phyloP scores from a whole-genome alignment of 2,888 invertebrate genomes.

The Eretmocerus hayati region DNA sequence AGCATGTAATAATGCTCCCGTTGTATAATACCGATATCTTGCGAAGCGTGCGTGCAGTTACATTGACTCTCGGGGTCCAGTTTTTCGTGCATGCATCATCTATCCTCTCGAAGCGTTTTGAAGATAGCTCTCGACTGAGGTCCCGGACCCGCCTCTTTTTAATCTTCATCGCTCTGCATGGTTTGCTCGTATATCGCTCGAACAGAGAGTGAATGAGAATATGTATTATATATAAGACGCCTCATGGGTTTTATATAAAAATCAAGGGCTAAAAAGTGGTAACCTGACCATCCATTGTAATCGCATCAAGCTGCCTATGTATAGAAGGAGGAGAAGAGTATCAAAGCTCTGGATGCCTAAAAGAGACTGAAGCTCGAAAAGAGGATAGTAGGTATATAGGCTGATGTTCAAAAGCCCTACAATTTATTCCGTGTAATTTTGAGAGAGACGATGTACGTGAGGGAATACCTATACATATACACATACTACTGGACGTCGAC shows the following conservation, averaged over 20 bases:
- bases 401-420: slow-evolving; percentile 26
- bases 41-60: no score
- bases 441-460: slow-evolving; percentile 10
- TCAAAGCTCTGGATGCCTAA: no score
- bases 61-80: no score
- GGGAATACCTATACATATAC: no score
- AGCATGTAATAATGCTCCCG: slow-evolving; percentile 18
- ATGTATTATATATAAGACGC: no score
- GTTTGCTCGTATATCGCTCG: neutral
- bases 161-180: slow-evolving; percentile 20
- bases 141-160: slow-evolving; percentile 21
- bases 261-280: slow-evolving; percentile 33
- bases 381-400: slow-evolving; percentile 16
- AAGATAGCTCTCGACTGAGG: no score
- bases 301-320: slow-evolving; percentile 41
- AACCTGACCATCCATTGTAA: slow-evolving; percentile 44
- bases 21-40: no score
- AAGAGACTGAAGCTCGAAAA: slow-evolving; percentile 13
- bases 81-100: no score
- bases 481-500: slow-evolving; percentile 28
- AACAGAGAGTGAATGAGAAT: no score
- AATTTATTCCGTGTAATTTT: slow-evolving; percentile 43
- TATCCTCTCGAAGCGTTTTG: no score
- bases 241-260: no score
- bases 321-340: slow-evolving; percentile 2